These are phyloP conservation scores for Lepisosteus osseus DNA, from an alignment of 2,113 vertebrate genomes.

Conservation along the genomic window DNA sequence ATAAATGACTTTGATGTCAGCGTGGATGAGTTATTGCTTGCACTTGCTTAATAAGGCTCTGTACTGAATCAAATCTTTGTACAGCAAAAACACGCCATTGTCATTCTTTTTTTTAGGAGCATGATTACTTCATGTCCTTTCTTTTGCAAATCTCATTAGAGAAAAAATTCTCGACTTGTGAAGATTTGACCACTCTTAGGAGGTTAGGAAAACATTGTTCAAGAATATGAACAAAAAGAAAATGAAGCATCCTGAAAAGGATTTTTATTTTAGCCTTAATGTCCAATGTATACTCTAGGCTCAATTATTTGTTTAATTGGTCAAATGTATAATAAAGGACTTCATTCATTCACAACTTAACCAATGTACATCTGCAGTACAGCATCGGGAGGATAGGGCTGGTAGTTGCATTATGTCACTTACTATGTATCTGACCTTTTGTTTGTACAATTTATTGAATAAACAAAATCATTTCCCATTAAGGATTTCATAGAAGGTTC, in stretches of 20 bases:
- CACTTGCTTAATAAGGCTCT: slow-evolving; percentile 50
- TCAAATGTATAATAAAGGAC: too few relatives aligned
- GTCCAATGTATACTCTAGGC: neutral
- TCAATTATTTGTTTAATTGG: neutral
- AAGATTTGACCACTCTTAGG: slow-evolving; percentile 30
- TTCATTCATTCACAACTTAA: too few relatives aligned
- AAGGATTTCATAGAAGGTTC: too few relatives aligned
- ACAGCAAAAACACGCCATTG: slow-evolving; percentile 41
- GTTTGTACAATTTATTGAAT: too few relatives aligned
- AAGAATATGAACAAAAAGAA: neutral
- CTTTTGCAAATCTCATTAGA: slow-evolving; percentile 52
- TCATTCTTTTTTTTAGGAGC: slow-evolving; percentile 43
- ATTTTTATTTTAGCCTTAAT: neutral
- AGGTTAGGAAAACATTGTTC: neutral
- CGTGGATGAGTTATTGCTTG: slow-evolving; percentile 49
- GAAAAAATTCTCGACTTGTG: slow-evolving; percentile 38
- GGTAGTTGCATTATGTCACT: too few relatives aligned
- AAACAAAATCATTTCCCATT: too few relatives aligned
- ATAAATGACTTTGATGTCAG: slow-evolving; percentile 33
- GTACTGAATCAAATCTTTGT: slow-evolving; percentile 59
- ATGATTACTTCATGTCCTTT: slow-evolving; percentile 53
- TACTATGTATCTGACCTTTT: too few relatives aligned
- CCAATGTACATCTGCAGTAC: too few relatives aligned
- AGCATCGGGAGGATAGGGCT: too few relatives aligned
- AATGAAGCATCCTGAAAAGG: neutral